Evolutionary conservation across 1,140 invertebrate species (phyloP).

Genomic region (Drosophila melanogaster): DNA sequence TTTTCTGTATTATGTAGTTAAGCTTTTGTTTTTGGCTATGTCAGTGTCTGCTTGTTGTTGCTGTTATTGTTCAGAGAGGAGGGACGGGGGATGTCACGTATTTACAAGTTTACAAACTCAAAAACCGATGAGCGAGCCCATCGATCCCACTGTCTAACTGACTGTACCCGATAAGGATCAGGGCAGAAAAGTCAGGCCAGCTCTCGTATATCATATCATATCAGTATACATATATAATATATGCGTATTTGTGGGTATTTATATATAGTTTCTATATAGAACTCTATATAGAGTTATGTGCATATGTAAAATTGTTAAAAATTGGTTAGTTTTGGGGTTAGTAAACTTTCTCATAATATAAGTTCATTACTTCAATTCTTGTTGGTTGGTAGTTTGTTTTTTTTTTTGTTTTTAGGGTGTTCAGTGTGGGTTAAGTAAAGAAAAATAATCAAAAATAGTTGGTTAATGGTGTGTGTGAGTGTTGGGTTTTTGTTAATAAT

Average conservation of each 20-base stretch:
- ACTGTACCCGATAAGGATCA: conserved; percentile 34
- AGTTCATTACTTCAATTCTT: conserved; percentile 48
- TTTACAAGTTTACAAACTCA: conserved; percentile 81
- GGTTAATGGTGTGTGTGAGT: conserved; percentile 67
- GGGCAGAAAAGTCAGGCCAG: conserved; percentile 33
- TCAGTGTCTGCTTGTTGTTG: conserved; percentile 26
- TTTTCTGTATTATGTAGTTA: conserved; percentile 7
- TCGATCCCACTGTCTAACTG: conserved; percentile 51
- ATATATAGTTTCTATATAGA: conserved; percentile 55
- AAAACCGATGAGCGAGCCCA: conserved; percentile 54
- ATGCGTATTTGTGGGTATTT: conserved; percentile 50
- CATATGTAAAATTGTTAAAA: conserved; percentile 54
- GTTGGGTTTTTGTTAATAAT: conserved; percentile 62
- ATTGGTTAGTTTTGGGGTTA: conserved; percentile 53
- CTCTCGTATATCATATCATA: conserved; percentile 47
- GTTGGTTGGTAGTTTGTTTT: conserved; percentile 8
- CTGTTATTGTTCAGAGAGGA: conserved; percentile 11
- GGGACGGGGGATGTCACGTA: conserved; percentile 40
- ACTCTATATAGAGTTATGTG: conserved; percentile 49
- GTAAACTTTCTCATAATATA: conserved; percentile 54
- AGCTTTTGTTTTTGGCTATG: conserved; percentile 22
- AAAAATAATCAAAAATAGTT: conserved; percentile 71
- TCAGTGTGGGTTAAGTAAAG: conserved; percentile 51
- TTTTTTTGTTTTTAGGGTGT: conserved; percentile 21
- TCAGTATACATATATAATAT: conserved; percentile 52